Evolutionary conservation across 2,113 vertebrate species (phyloP), one percentile per base, ranked within the genome.

Genomic region (Bungarus multicinctus): DNA sequence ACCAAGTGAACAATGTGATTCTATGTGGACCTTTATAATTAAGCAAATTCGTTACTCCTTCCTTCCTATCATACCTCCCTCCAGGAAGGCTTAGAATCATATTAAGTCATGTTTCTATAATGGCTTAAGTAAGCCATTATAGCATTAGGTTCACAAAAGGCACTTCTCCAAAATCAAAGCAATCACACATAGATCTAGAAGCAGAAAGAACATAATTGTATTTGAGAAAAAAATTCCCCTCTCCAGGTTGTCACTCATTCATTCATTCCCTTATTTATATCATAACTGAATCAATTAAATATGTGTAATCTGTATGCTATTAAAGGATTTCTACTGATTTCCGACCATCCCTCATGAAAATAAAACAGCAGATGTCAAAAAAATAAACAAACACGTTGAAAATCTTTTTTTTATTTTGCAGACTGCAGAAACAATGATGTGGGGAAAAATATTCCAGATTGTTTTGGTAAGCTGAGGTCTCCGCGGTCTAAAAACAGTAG

Each of bases 381-480:
- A 95, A 93, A 55, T 30, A 93, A 4, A 55, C 34, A 93, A 4
- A 43, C 55, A 27, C 92, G 55, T 95, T 85, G 92, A 74, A 93
- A 85, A 27, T 91, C 43, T 96, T 87, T 10, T 11, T 94, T 95
- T n/a, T 96, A 0, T 92, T 94, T 97, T 93, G 64, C 97, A 99
- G 99, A 96, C 20, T 99, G 99, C 95, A 94, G 55, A n/a, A 97
- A 97, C 86, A 94, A 93, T 89, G 98, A 98, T 94, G 96, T 99
- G 90, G 96, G 96, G 94, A 97, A 94, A 92, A 94, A 97, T 16
- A 93, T 99, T 93, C 97, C 98, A n/a, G 97, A 96, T 91, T 99
- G 99, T 97, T 98, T 96, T 0, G 98, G 99, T 99, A 96, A 98
- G 98, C 95, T 88, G 54, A 87, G 69, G 43, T 90, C 92, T 39